A percentile compares a stretch with the other conserved stretches of the same genome.
Evolutionary conservation across 2,888 invertebrate genomes (phyloP).

Genomic region (Cataglyphis livida): DNA sequence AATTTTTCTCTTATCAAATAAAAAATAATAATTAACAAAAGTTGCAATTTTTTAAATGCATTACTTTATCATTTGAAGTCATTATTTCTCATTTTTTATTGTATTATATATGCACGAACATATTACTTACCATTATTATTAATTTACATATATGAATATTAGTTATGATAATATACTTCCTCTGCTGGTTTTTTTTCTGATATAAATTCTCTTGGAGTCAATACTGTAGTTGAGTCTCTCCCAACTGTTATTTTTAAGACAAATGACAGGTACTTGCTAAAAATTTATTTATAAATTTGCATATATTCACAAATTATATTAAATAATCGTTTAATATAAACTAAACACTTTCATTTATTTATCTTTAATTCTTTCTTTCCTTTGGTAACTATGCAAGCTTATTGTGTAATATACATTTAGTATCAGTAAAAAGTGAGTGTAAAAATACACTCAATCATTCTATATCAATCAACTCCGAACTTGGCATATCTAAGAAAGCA

Average conservation of each 20-base stretch:
- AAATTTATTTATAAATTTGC: constrained; percentile 43
- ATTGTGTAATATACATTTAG: neutral
- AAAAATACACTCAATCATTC: constrained; percentile 21
- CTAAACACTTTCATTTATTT: neutral
- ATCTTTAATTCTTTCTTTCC: neutral
- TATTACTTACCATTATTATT: neutral
- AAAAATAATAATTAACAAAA: neutral
- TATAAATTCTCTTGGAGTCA: no score
- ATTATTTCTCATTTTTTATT: neutral
- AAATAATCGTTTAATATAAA: neutral
- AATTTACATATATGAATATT: neutral
- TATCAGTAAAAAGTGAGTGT: constrained; percentile 21
- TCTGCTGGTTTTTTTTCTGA: neutral
- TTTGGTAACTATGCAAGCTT: constrained; percentile 7
- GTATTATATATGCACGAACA: neutral
- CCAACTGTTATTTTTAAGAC: neutral
- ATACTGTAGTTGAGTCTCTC: neutral
- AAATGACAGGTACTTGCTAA: neutral
- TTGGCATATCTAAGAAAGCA: constrained; percentile 25
- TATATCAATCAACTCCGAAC: constrained; percentile 5
- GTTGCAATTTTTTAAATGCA: neutral
- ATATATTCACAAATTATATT: constrained; percentile 18
- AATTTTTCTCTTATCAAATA: neutral
- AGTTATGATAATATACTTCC: neutral
- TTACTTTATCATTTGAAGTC: neutral